phyloP scores from a whole-genome alignment of 2,888 invertebrate species.

The Schizotus pectinicornis region DNA sequence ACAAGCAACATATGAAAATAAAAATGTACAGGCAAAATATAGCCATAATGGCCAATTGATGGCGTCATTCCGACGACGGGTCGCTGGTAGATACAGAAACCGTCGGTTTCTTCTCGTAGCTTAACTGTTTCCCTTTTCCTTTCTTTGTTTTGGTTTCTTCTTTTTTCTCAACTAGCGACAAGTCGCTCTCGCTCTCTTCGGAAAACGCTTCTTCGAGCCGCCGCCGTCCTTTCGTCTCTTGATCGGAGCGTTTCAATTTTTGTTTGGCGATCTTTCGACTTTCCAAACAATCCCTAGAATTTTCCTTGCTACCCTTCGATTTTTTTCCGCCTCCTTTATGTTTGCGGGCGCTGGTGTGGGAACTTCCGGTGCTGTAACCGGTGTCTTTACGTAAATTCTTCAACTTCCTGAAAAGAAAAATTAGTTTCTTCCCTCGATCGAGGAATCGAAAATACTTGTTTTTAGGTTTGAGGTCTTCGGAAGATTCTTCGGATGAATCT shows the following conservation, averaged over 20 bases:
- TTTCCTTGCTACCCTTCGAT: slow-evolving; percentile 34
- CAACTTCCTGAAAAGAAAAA: slow-evolving; percentile 50
- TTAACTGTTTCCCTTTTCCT: slow-evolving; percentile 35
- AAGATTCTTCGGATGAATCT: slow-evolving; percentile 34
- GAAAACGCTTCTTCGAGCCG: slow-evolving; percentile 44
- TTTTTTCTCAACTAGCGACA: slow-evolving; percentile 35
- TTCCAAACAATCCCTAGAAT: slow-evolving; percentile 41
- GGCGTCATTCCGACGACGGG: slow-evolving; percentile 62
- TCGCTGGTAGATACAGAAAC: slow-evolving; percentile 44
- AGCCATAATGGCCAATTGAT: slow-evolving; percentile 64
- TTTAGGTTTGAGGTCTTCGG: slow-evolving; percentile 30
- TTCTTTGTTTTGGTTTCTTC: slow-evolving; percentile 39
- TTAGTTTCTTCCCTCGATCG: slow-evolving; percentile 11
- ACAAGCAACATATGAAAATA: slow-evolving; percentile 63
- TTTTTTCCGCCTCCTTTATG: slow-evolving; percentile 43
- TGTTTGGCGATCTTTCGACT: slow-evolving; percentile 47
- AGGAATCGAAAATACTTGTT: slow-evolving; percentile 16
- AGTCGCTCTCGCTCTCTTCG: slow-evolving; percentile 47
- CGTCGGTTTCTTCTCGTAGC: slow-evolving; percentile 41
- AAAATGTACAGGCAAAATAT: slow-evolving; percentile 63
- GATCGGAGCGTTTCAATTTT: slow-evolving; percentile 49
- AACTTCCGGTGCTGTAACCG: slow-evolving; percentile 73
- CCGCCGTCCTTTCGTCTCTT: slow-evolving; percentile 40
- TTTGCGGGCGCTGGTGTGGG: slow-evolving; percentile 59
- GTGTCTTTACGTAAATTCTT: slow-evolving; percentile 65